Evolutionary conservation across 1,140 invertebrate species (phyloP).

Genomic region (Drosophila tsacasi): DNA sequence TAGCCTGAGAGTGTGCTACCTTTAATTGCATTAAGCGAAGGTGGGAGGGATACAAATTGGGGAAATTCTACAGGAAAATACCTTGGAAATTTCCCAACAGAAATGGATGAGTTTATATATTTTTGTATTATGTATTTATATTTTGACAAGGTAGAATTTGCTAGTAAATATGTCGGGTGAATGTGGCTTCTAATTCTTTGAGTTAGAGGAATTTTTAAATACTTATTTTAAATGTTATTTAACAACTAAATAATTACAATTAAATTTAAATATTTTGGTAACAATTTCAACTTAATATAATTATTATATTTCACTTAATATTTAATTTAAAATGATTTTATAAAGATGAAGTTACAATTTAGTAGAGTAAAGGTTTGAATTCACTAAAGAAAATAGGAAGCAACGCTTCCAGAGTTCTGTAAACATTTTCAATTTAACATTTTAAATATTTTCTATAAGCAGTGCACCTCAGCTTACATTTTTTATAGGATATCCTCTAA

Average conservation of each 20-base stretch:
- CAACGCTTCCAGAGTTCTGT: background rate
- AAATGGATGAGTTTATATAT: no score
- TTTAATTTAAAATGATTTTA: no score
- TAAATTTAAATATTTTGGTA: background rate
- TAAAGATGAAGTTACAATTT: background rate
- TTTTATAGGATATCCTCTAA: background rate
- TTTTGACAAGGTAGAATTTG: background rate
- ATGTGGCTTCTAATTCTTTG: background rate
- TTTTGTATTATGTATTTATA: background rate
- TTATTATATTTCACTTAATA: no score
- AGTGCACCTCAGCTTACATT: accelerated
- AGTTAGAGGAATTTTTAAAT: no score
- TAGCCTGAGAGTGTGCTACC: conserved; percentile 58
- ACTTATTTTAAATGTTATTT: background rate
- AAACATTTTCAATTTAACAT: no score
- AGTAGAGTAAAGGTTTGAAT: background rate
- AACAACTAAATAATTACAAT: background rate
- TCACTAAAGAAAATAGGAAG: no score
- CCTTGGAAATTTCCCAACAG: conserved; percentile 7
- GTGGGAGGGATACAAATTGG: background rate
- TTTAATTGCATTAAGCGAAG: conserved; percentile 62
- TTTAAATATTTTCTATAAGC: background rate
- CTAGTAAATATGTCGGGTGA: background rate
- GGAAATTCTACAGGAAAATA: conserved; percentile 3
- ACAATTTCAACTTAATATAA: background rate